Percentiles rank a stretch among this genome's conserved stretches.
Evolutionary conservation across 2,888 invertebrate species (phyloP).

Genomic region (Podotricha telesiphe): DNA sequence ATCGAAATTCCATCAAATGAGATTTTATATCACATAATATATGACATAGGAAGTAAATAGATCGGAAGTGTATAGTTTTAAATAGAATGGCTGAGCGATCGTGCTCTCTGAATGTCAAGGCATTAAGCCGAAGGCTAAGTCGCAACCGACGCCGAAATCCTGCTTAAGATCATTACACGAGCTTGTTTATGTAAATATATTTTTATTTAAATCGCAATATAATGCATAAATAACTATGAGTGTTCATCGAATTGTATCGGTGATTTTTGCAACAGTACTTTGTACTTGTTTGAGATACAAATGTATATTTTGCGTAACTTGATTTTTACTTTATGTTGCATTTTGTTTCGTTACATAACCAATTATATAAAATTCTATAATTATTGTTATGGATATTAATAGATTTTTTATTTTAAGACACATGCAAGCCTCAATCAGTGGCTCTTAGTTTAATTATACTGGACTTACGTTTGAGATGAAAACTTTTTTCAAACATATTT

Average conservation of each 20-base stretch:
- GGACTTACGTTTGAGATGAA: too few species aligned
- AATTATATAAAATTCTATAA: too few species aligned
- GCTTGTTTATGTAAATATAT: constrained; percentile 34
- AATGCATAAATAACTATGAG: background rate
- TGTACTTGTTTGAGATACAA: background rate
- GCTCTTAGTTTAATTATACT: too few species aligned
- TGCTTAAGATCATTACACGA: constrained; percentile 41
- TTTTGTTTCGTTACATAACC: background rate
- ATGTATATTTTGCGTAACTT: background rate
- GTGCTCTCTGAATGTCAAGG: constrained; percentile 80
- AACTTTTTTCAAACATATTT: too few species aligned
- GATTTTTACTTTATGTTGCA: background rate
- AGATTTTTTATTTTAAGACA: too few species aligned
- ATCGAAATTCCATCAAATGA: constrained; percentile 8
- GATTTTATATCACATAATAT: constrained; percentile 44
- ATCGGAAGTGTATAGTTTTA: constrained; percentile 76
- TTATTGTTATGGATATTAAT: too few species aligned
- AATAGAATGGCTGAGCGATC: constrained; percentile 73
- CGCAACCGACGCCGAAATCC: constrained; percentile 47
- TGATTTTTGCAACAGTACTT: background rate
- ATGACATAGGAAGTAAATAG: constrained; percentile 69
- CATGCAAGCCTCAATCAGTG: too few species aligned
- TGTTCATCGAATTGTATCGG: background rate
- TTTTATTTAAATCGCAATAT: constrained; percentile 16
- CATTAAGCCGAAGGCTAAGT: constrained; percentile 57